Evolutionary conservation across 1,140 invertebrate genomes (phyloP), one percentile per base, ranked within the genome.

Genomic region (Megalopta genalis): DNA sequence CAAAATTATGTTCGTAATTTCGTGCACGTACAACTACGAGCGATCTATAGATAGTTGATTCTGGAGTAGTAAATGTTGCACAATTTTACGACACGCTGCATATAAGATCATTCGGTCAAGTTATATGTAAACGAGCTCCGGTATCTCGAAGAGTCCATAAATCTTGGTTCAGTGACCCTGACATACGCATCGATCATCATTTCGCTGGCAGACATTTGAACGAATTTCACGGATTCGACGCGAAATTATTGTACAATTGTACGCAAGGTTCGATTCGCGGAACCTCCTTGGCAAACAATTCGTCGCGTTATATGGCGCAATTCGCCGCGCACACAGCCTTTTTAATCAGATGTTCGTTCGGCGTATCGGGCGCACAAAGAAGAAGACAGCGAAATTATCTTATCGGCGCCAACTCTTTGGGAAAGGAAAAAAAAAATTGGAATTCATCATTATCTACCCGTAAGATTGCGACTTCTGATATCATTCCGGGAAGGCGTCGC

Each of bases 401-500:
- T 54, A 64, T 82, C 66, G n/a, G 1, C 8, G 14, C 23, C 3
- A 32, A 5, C 2, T 21, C 9, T 9, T 16, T 52, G 49, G 49
- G 16, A 52, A 52, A 16, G 49, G 49, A 18, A 59, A n/a, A 23
- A 52, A n/a, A 37, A 46, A 54, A 69, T 18, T 12, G 14, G 18
- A 49, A 46, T 62, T 60, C 8, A 21, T 71, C 9, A 27, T 71
- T 80, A 70, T 72, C 25, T 21, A 2, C 14, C 14, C 10, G 16
- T 52, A 72, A 54, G 75, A 70, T 71, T 23, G 73, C 46, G 21
- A 69, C 21, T 67, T 8, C 10, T 1, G 64, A 80, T 80, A 68
- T 9, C 25, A 23, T 84, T 72, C 72, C 14, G 6, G 4, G 69
- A 81, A 85, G 21, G 59, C 71, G 69, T 74, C 16, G 16, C 0